Evolutionary conservation across 1,140 invertebrate genomes (phyloP), one percentile per base, ranked within the genome.

Genomic region (Papilio glaucus): DNA sequence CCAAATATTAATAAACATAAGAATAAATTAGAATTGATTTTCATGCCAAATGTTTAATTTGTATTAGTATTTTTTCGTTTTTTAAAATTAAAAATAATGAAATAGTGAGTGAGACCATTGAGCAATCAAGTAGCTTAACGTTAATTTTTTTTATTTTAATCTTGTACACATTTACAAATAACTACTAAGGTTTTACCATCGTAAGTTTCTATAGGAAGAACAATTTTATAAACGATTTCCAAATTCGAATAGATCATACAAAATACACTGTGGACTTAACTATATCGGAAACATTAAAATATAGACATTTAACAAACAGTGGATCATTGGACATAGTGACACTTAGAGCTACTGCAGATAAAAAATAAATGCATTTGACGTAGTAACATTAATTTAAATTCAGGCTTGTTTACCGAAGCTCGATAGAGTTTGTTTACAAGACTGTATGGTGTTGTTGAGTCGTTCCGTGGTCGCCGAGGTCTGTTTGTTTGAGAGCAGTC

Each of bases 381-480:
- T 7, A 26, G 26, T 62, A 15, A 37, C 33, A n/a, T 29, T 18
- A 4, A 18, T 53, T 53, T 53, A 2, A 53, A 53, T 4, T 53
- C 26, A 69, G 29, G 7, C 9, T 74, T 81, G 81, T 70, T 92
- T 91, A 0, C 88, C 88, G 69, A 90, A 91, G 77, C 94, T 94
- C 0, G 86, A 92, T 75, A 96, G 93, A 4, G 94, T 94, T 15
- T 92, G 93, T 90, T 95, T 95, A 45, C 95, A 95, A 70, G 96
- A 95, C 42, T 92, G 86, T 49, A 97, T 96, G 60, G 96, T 95
- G 78, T 95, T 94, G 76, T 96, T 94, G 4, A 98, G 91, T 38
- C 97, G 93, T 86, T 98, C 96, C 83, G 95, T 96, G 21, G 96
- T 96, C 8, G 96, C 95, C 0, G 96, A 95, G 2, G 95, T 95